Percentiles rank a stretch among this genome's conserved stretches.
These are phyloP conservation scores for Cenopis cana DNA, from an alignment of 2,888 invertebrate species.

Conservation along the genomic window DNA sequence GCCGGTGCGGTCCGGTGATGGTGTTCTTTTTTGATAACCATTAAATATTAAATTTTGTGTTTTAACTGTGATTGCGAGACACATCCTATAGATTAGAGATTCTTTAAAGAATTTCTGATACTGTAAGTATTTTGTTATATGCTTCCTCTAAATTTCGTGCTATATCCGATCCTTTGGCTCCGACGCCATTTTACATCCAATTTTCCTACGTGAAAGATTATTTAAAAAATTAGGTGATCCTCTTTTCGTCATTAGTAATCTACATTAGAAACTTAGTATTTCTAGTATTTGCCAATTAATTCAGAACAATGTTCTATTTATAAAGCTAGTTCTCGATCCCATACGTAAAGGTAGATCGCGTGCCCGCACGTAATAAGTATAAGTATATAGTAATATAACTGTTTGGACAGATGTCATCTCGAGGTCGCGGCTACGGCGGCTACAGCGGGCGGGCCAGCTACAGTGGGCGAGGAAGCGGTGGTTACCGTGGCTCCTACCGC, in stretches of 20 bases:
- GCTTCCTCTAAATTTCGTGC: not conserved
- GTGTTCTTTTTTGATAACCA: not conserved
- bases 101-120: not conserved
- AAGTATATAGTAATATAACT: not conserved
- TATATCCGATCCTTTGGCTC: not conserved
- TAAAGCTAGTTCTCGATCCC: not conserved
- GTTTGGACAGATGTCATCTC: constrained; percentile 73
- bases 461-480: constrained; percentile 64
- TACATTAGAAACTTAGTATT: not conserved
- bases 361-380: not conserved
- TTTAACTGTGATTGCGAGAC: not conserved
- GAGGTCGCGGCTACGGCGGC: constrained; percentile 75
- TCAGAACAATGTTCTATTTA: not conserved
- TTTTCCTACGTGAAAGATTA: not conserved
- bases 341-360: not conserved
- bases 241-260: not conserved
- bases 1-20: constrained; percentile 8
- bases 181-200: constrained; percentile 30
- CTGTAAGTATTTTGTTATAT: constrained; percentile 13
- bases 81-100: not conserved
- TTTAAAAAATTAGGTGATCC: not conserved
- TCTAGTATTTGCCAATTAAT: not conserved
- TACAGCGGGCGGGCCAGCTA: constrained; percentile 68
- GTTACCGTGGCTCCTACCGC: constrained; percentile 74
- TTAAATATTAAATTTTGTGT: constrained; percentile 2